Base-by-base conservation (phyloP, 2,113 vertebrate species). In the Phoenicopterus ruber region DNA sequence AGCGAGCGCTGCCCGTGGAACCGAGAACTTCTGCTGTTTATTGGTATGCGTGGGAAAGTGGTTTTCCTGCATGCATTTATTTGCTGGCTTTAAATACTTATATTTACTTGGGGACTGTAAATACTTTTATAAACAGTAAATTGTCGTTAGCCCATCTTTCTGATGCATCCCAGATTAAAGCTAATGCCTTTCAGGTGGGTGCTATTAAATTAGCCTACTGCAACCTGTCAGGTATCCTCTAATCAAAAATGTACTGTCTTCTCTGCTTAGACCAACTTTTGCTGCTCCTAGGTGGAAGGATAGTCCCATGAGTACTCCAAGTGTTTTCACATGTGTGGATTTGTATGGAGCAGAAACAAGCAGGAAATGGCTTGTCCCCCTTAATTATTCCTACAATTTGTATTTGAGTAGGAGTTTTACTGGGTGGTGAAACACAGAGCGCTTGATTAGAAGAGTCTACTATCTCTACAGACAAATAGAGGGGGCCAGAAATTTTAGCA, bases 171-270 rank as follows among this genome's bases (percentile, higher is more conserved):
- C 73, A 88, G 65, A 91, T 77, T 91, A 93, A 78, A 87, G 32
- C 29, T 92, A 92, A 93, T 96, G 63, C 17, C 82, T 82, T 95
- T 90, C 86, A 92, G 82, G 78, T 92, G 73, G 82, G 59, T 94
- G 83, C 71, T 89, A 95, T 96, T 94, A 91, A 92, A 94, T 97
- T 96, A 95, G 34, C 46, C 49, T 61, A 52, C 87, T 86, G 82
- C 36, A 82, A 61, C 31, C 49, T 85, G 73, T 79, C 49, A 78
- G 62, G 46, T 91, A 77, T 69, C 15, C 40, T 82, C 62, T 91
- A 88, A 96, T 94, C 67, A 97, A 87, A 91, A 94, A 52, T 19
- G 21, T 69, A 72, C 91, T 89, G 14, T 79, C 70, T 84, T 92
- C 84, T 73, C 81, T 85, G 54, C 80, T 72, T 67, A 65, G 34